Evolutionary conservation across 2,113 vertebrate genomes (phyloP), one percentile per base, ranked within the genome.

Genomic region (Odocoileus hemionus): DNA sequence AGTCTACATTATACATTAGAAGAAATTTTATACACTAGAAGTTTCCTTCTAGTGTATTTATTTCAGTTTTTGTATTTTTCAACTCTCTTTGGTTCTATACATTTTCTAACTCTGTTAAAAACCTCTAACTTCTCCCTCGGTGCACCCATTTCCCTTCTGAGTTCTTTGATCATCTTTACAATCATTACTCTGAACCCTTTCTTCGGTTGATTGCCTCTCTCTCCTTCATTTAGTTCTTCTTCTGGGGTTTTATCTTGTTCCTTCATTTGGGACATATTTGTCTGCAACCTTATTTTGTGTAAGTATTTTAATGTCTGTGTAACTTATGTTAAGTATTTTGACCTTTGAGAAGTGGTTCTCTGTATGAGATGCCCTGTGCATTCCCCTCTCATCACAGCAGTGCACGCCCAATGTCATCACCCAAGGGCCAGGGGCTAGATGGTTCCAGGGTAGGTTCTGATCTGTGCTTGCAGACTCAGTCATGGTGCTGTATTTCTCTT

Each of bases 361-460:
- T 47, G 76, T 30, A 79, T 28, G 15, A 78, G 76, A 30, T 30
- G 26, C 25, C 39, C 76, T 79, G 43, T 47, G 43, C 74, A 47
- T 47, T 43, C 26, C 14, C 1, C 10, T 39, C 10, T 70, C 0
- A 0, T 70, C 67, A 39, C 12, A 47, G 43, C 13, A 47, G 43
- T 10, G 43, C 28, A 9, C 25, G 17, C 43, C 43, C 26, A 7
- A 12, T 47, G 43, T 79, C 2, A 2, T 79, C 43, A 79, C 76
- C 15, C 43, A 47, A 25, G 74, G 25, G 25, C 43, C 74, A 78
- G 74, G 43, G 43, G 43, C 43, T 45, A 47, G 43, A 9, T 79
- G 43, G 43, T 47, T 25, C 76, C 43, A 79, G 43, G 25, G 2
- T 30, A 79, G 76, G 43, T 45, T 79, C 76, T 79, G 26, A 28